These are phyloP conservation scores for Fregata magnificens DNA, from an alignment of 2,113 vertebrate genomes.

Conservation along the genomic window DNA sequence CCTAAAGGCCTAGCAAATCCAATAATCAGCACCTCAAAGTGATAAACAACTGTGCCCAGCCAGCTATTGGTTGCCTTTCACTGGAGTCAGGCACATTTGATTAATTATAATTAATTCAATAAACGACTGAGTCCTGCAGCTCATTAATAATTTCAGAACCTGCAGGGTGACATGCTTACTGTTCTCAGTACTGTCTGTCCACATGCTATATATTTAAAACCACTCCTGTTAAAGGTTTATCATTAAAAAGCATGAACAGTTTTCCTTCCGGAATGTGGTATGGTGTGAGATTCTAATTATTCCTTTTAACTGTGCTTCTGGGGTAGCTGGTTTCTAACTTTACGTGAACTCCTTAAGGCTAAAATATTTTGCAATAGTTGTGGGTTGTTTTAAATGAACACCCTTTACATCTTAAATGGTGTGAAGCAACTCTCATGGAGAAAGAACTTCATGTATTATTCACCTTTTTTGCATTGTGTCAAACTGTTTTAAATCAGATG, in stretches of 20 bases:
- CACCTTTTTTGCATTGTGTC: conserved; percentile 13
- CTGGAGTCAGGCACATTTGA: not conserved
- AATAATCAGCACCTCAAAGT: not conserved
- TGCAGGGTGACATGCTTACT: not conserved
- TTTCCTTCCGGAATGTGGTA: not conserved
- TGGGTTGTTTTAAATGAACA: not conserved
- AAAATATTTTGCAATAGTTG: not conserved
- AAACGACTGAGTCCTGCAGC: not conserved
- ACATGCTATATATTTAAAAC: not conserved
- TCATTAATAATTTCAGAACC: conserved; percentile 12
- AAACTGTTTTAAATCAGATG: conserved; percentile 45
- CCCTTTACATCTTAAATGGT: not conserved
- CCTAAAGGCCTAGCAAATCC: not conserved
- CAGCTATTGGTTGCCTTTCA: not conserved
- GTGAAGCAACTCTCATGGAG: not conserved
- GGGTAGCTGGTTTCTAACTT: not conserved
- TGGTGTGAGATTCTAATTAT: not conserved
- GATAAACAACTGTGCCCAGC: not conserved
- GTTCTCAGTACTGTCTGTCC: not conserved
- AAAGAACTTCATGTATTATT: conserved; percentile 64
- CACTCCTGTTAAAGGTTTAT: not conserved
- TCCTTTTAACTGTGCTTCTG: not conserved
- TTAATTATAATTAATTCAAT: conserved; percentile 10
- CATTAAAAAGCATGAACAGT: not conserved
- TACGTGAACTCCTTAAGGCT: not conserved